These are phyloP conservation scores for Hypsopygia costalis DNA, from an alignment of 2,888 invertebrate species.

Conservation along the genomic window DNA sequence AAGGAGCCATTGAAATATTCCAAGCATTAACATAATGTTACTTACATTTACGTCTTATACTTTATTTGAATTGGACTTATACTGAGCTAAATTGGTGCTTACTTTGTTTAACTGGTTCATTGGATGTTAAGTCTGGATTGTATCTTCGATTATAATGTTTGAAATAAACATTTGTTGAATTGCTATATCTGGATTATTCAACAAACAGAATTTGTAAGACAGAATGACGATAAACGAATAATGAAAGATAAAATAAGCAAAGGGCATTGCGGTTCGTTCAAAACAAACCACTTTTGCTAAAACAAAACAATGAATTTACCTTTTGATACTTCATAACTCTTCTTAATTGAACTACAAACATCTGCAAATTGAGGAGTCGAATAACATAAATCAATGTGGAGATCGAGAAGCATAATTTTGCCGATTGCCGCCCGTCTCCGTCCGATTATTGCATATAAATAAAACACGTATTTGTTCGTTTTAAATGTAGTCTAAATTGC, in stretches of 20 bases:
- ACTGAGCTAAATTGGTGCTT: slow-evolving; percentile 1
- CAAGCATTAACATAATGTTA: slow-evolving; percentile 30
- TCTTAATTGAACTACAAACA: slow-evolving; percentile 52
- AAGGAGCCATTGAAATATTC: slow-evolving; percentile 33
- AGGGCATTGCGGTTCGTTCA: too few species aligned
- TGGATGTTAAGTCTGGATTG: background rate
- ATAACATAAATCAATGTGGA: slow-evolving; percentile 48
- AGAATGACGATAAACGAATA: too few species aligned
- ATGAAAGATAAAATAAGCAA: too few species aligned
- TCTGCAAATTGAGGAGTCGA: slow-evolving; percentile 52
- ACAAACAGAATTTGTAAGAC: background rate
- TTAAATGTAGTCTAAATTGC: slow-evolving; percentile 42
- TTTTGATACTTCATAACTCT: slow-evolving; percentile 45
- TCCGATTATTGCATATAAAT: slow-evolving; percentile 27
- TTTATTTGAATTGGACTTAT: slow-evolving; percentile 8
- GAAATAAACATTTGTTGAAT: background rate
- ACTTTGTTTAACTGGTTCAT: slow-evolving; percentile 1
- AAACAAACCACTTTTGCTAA: too few species aligned
- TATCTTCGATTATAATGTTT: background rate
- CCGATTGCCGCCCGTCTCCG: slow-evolving; percentile 15
- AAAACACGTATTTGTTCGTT: slow-evolving; percentile 30
- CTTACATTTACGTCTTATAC: slow-evolving; percentile 16
- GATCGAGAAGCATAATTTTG: slow-evolving; percentile 25
- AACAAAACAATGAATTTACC: slow-evolving; percentile 34
- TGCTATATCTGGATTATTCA: background rate